Conservation (phyloP, 2,113 vertebrate species). For the Pygoscelis antarcticus region DNA sequence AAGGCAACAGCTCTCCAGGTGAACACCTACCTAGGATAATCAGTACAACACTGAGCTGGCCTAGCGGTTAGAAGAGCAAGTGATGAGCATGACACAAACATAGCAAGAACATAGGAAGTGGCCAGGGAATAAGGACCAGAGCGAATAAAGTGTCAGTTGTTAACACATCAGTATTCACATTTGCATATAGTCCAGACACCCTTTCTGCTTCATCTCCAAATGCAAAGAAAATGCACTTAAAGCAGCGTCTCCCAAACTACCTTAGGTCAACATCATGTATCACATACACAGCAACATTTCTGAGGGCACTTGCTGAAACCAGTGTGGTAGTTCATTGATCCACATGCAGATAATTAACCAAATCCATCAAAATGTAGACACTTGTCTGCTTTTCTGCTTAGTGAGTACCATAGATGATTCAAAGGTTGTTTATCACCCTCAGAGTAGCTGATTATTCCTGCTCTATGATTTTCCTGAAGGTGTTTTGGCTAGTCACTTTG, state of each 20-base stretch:
- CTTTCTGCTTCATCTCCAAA: neutral
- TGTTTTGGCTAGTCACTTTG: neutral
- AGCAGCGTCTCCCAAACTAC: neutral
- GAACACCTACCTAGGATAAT: neutral
- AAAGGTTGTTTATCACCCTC: neutral
- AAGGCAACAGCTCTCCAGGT: neutral
- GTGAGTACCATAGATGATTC: neutral
- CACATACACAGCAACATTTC: neutral
- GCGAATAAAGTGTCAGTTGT: neutral
- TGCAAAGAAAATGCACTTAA: neutral
- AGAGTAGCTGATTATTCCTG: neutral
- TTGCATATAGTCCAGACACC: neutral
- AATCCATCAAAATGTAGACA: neutral
- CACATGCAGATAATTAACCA: neutral
- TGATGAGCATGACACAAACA: neutral
- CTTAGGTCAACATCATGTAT: neutral
- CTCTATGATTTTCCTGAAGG: neutral
- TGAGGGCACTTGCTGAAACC: neutral
- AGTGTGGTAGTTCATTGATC: neutral
- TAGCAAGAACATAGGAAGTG: neutral
- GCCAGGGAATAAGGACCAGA: neutral
- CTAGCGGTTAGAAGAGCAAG: neutral
- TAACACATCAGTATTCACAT: neutral
- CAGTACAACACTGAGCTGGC: neutral
- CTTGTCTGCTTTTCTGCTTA: neutral